phyloP scores from a whole-genome alignment of 2,888 invertebrate genomes.

The Hanleya hanleyi region DNA sequence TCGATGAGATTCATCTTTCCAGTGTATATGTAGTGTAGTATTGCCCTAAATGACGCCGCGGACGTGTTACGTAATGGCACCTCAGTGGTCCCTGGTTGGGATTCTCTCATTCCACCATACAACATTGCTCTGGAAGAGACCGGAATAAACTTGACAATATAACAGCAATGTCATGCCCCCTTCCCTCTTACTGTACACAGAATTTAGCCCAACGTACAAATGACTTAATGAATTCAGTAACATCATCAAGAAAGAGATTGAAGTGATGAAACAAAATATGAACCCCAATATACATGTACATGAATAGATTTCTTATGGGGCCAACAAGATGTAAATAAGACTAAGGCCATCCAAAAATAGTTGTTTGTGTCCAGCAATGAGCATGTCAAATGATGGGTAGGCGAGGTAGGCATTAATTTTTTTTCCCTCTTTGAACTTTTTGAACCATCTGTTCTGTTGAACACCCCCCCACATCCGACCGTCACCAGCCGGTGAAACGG shows the following conservation, averaged over 20 bases:
- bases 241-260: neutral
- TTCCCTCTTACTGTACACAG: neutral
- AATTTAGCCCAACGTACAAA: neutral
- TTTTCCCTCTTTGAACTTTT: too few species aligned
- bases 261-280: too few species aligned
- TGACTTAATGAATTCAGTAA: neutral
- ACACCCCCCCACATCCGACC: too few species aligned
- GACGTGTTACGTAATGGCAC: slow-evolving; percentile 87
- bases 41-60: slow-evolving; percentile 74
- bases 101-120: slow-evolving; percentile 79
- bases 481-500: too few species aligned
- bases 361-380: too few species aligned
- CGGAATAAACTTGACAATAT: neutral
- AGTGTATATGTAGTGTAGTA: slow-evolving; percentile 96
- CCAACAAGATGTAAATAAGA: too few species aligned
- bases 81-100: slow-evolving; percentile 80
- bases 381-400: too few species aligned
- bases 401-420: too few species aligned
- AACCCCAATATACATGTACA: too few species aligned
- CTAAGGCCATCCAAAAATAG: too few species aligned
- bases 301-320: too few species aligned
- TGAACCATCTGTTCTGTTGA: too few species aligned
- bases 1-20: slow-evolving; percentile 81
- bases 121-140: slow-evolving; percentile 77
- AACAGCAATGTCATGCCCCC: neutral